Evolutionary conservation across 2,113 vertebrate genomes (phyloP), one percentile per base, ranked within the genome.

Genomic region (Haemorhous mexicanus): DNA sequence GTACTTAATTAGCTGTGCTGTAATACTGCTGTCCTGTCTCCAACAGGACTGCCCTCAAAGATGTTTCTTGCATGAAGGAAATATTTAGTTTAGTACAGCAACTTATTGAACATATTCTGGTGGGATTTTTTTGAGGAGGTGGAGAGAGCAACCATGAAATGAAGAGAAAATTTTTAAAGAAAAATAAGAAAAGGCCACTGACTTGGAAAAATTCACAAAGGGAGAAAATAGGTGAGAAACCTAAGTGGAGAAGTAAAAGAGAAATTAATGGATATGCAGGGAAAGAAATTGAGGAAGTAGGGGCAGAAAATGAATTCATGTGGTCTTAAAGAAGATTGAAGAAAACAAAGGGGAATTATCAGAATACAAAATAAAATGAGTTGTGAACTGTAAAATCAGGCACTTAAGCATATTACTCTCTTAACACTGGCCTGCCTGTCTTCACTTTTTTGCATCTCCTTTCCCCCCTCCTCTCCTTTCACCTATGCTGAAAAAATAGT

Each of bases 1-100:
- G 46, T 80, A 59, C 49, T 95, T 93, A 90, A 94, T 90, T 93
- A 80, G 64, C 61, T 93, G n/a, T 53, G 39, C 83, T 87, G 28
- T 67, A 73, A 81, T 81, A 30, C 30, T 10, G 12, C 66, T 2
- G 7, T 78, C 62, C 75, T 84, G 62, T 66, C 39, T 86, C 35
- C 43, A 67, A 9, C 52, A 74, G 59, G n/a, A 67, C 61, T 46
- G 49, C 53, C 16, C 43, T 27, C 30, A 44, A 10, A 70, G n/a
- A 56, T 47, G 16, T 50, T 47, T 49, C 47, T 92, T 74, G 20
- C 32, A 26, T 3, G 4, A 41, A 52, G 61, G 47, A 89, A 81
- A 61, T 93, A 26, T 6, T 78, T 32, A 1, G 6, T 90, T 83
- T 83, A 66, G 43, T 67, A 32, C 9, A 52, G 23, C 7, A 30